These are phyloP conservation scores for Spea hammondii DNA, from an alignment of 2,797 vertebrate species.

Conservation along the genomic window DNA sequence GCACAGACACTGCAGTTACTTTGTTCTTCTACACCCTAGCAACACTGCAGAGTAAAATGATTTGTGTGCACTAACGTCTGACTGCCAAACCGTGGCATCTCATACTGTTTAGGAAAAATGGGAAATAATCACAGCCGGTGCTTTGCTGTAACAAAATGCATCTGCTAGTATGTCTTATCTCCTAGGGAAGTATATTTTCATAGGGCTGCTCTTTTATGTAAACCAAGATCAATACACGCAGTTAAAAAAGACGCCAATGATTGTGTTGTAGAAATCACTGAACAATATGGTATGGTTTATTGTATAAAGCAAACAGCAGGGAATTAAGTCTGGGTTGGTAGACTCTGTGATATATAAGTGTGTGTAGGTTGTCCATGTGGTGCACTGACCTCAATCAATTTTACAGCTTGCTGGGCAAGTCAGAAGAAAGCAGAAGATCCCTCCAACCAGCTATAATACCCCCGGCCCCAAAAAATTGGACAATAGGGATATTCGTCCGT, in stretches of 20 bases:
- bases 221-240: constrained; percentile 26
- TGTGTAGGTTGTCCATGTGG: neutral
- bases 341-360: neutral
- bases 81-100: constrained; percentile 50
- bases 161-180: constrained; percentile 8
- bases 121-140: constrained; percentile 22
- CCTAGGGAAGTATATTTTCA: constrained; percentile 21
- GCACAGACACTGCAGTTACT: constrained; percentile 1
- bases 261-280: constrained; percentile 1
- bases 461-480: too few relatives aligned
- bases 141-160: neutral
- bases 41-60: constrained; percentile 55
- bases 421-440: too few relatives aligned
- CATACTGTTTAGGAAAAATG: constrained; percentile 50
- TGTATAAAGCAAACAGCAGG: constrained; percentile 2
- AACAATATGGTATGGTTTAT: constrained; percentile 15
- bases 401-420: neutral
- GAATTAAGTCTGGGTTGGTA: neutral
- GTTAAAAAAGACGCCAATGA: constrained; percentile 18
- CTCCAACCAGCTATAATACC: too few relatives aligned
- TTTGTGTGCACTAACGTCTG: constrained; percentile 54
- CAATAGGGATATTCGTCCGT: too few relatives aligned
- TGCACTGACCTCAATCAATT: neutral
- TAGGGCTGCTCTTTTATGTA: constrained; percentile 22
- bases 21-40: constrained; percentile 42